Conservation (phyloP, 2,113 vertebrate genomes). For the Microtus ochrogaster region DNA sequence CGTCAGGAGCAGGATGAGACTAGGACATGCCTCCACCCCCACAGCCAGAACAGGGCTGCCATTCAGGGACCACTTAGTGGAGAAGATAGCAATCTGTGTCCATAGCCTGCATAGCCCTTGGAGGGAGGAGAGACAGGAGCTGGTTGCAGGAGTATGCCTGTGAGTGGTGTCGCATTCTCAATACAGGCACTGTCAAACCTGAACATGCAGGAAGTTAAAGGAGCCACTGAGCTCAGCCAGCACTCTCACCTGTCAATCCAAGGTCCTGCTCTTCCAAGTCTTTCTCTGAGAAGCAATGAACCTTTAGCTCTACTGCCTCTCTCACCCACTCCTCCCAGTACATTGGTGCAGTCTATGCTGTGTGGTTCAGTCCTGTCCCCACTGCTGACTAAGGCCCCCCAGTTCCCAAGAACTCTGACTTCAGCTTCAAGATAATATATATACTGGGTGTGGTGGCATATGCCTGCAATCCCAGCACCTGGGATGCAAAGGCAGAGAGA, state of each 20-base stretch:
- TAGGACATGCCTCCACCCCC: background rate
- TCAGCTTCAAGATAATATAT: background rate
- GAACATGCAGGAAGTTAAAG: background rate
- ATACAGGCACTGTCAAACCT: background rate
- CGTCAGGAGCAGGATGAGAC: background rate
- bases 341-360: background rate
- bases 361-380: background rate
- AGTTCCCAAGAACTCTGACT: background rate
- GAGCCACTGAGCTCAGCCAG: background rate
- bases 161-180: background rate
- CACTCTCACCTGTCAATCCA: constrained; percentile 89
- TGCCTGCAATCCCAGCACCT: background rate
- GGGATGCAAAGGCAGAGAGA: too few relatives aligned
- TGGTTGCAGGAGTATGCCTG: background rate
- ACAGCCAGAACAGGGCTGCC: background rate
- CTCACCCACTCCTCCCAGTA: too few relatives aligned
- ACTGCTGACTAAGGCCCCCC: background rate
- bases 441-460: background rate
- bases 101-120: background rate
- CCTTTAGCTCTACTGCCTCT: background rate
- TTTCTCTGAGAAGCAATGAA: constrained; percentile 79
- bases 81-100: background rate
- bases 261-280: constrained; percentile 91
- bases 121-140: background rate
- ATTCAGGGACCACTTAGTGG: background rate